Base-by-base conservation (phyloP, 1,140 invertebrate genomes). In the Drosophila albomicans region DNA sequence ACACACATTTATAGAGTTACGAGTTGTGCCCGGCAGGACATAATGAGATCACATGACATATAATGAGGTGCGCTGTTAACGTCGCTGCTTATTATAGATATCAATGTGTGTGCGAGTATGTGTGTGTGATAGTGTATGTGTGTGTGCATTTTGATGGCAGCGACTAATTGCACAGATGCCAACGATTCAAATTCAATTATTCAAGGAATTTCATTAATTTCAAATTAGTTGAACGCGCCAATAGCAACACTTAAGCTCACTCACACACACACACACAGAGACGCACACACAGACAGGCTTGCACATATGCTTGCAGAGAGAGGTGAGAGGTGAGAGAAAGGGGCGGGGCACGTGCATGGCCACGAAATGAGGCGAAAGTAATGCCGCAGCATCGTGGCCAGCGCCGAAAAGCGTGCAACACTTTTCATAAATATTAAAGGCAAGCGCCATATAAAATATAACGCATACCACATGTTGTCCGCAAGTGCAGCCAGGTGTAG, bases 161-260 rank as follows among this genome's bases (percentile, higher is more conserved):
- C 59, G 64, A 84, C 81, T 85, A 80, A 84, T 84, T 84, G 71
- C 76, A 79, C 64, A 79, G 72, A 79, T 81, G 79, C 79, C 79
- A 81, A 72, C 79, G 81, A 89, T 89, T 90, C 86, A 82, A 79
- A 89, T 89, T 89, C 85, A 89, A 89, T 89, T 89, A 89, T 89
- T 89, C 76, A 89, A 82, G 81, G 86, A 89, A 89, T 89, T 89
- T 88, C 85, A 89, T 89, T 89, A 89, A 89, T 89, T 81, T 84
- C 72, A 89, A 89, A 89, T 89, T 89, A 89, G 86, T 81, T 85
- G 81, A 77, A 85, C 85, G 86, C 81, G 82, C 82, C 82, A 87
- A 79, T 64, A 76, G 82, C 72, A 79, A 86, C 82, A 86, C 82
- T 86, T 79, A 78, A 86, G 61, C 59, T 10, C 20, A 13, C 15